Evolutionary conservation across 2,797 vertebrate species (phyloP), one percentile per base, ranked within the genome.

Genomic region (Danionella dracula): DNA sequence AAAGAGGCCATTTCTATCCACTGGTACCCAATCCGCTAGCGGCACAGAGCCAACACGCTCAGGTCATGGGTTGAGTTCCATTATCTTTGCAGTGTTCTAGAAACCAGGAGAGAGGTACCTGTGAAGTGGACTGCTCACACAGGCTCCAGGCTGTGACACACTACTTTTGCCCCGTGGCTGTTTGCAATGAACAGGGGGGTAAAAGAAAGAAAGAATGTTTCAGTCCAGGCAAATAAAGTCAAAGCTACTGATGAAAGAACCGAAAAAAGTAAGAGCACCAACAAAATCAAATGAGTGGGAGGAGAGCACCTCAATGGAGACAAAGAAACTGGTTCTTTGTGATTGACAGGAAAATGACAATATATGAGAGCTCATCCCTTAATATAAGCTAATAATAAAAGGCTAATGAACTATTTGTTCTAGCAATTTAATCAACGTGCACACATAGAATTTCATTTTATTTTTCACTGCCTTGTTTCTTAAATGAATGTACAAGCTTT

Each of bases 191-290:
- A 94, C 92, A 93, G 93, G 94, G 91, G 83, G 93, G 93, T 93
- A 93, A 96, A 97, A 89, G 93, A 93, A 97, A 97, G 93, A 94
- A 89, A 97, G 88, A 97, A 96, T 96, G 95, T 95, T 98, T 98
- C 95, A 98, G 95, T 98, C 94, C 94, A 95, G 89, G 94, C 94
- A 98, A 98, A 97, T 93, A 89, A 97, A 94, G 92, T 89, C 91
- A 82, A 94, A 97, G 93, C 94, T 90, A 94, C 90, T 88, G 89
- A 94, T 92, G 94, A 83, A 87, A 85, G 79, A 72, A 80, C 65
- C 70, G 29, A 34, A 77, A 79, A 70, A 82, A 85, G 90, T 87
- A 92, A 91, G 87, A 87, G 90, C 86, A 89, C 92, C 89, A 91
- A 97, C 54, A 85, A 85, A 93, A 92, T 85, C 83, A 89, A 85